Percentiles rank a stretch among this genome's conserved stretches.
Conservation (phyloP, 2,113 vertebrate species). For the Cephalopterus ornatus region DNA sequence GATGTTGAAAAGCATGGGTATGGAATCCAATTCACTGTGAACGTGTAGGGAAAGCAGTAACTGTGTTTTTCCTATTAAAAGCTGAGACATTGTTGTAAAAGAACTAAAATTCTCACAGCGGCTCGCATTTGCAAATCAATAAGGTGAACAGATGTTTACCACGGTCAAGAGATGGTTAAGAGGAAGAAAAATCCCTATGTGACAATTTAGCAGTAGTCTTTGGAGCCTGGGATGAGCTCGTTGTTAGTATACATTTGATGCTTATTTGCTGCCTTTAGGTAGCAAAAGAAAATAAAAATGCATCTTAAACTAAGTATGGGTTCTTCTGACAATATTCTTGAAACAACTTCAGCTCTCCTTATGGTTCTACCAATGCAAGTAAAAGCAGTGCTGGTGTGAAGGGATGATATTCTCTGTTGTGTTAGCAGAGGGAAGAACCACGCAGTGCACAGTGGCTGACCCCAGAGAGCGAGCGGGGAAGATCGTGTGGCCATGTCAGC, state of each 20-base stretch:
- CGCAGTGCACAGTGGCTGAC: not conserved
- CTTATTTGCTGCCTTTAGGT: not conserved
- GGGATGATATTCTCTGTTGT: rapidly evolving
- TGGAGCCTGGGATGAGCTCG: not conserved
- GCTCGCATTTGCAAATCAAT: not conserved
- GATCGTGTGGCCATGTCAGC: not conserved
- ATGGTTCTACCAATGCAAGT: not conserved
- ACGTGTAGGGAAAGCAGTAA: not conserved
- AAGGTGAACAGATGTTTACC: not conserved
- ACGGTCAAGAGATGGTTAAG: not conserved
- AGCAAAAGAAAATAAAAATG: not conserved
- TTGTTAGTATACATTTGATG: not conserved
- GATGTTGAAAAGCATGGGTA: not conserved
- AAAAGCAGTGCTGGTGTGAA: not conserved
- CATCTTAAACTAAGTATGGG: not conserved
- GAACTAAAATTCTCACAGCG: not conserved
- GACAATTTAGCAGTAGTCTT: not conserved
- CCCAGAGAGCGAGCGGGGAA: not conserved
- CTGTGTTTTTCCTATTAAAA: not conserved
- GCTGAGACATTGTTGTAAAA: not conserved
- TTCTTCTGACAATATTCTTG: not conserved
- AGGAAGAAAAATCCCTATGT: not conserved
- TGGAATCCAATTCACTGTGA: not conserved
- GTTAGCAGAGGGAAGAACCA: not conserved
- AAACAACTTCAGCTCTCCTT: not conserved